A percentile compares a stretch with the other conserved stretches of the same genome.
Conservation (phyloP, 2,888 invertebrate genomes). For the Mantis religiosa region DNA sequence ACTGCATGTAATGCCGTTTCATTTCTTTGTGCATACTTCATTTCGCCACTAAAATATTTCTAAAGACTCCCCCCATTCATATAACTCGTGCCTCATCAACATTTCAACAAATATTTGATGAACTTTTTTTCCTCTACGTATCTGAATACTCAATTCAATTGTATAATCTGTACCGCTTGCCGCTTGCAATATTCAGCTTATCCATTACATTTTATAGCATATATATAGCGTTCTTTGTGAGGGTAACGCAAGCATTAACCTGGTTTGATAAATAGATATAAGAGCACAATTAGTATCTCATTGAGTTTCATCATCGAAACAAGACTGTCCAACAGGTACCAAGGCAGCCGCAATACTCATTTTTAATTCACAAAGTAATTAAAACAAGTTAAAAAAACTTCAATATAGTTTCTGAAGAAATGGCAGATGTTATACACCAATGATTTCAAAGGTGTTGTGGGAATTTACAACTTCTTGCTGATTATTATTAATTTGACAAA, state of each 20-base stretch:
- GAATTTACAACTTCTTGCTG: no score
- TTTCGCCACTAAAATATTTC: constrained; percentile 28
- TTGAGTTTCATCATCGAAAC: neutral
- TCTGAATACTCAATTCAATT: constrained; percentile 26
- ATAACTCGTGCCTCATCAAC: constrained; percentile 15
- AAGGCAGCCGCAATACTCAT: no score
- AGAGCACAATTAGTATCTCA: constrained; percentile 3
- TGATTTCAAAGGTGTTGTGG: no score
- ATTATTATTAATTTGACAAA: no score
- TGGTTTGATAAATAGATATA: constrained; percentile 15
- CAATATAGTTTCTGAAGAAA: no score
- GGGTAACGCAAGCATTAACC: neutral
- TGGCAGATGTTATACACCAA: no score
- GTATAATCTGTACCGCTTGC: constrained; percentile 12
- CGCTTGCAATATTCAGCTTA: constrained; percentile 21
- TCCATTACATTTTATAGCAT: constrained; percentile 26
- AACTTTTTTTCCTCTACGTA: constrained; percentile 22
- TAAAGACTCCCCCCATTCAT: constrained; percentile 1
- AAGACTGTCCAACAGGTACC: neutral
- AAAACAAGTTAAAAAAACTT: no score
- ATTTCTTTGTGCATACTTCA: constrained; percentile 31
- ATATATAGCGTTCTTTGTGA: neutral
- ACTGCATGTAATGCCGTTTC: constrained; percentile 28
- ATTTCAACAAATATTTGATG: constrained; percentile 28
- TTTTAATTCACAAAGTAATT: no score